phyloP scores from a whole-genome alignment of 2,113 vertebrate species.

The Eurypyga helias region DNA sequence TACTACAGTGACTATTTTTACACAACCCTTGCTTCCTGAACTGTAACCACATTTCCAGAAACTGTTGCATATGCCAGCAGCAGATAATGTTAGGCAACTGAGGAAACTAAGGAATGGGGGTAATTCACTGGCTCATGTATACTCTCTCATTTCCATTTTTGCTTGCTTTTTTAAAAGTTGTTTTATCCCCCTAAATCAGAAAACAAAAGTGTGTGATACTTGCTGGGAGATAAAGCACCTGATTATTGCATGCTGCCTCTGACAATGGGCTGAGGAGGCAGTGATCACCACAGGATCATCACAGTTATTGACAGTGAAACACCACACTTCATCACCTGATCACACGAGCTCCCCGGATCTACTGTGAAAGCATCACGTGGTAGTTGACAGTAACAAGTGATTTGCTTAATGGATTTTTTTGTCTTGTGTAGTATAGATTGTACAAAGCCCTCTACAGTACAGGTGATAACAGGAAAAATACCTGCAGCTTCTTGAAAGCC shows the following conservation, averaged over 20 bases:
- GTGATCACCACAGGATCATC: neutral
- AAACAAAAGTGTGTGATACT: neutral
- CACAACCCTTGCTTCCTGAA: constrained; percentile 23
- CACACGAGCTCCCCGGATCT: neutral
- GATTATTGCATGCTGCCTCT: neutral
- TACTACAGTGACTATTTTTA: constrained; percentile 23
- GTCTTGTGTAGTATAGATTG: neutral
- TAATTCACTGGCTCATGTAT: neutral
- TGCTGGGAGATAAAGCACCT: neutral
- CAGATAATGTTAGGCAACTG: neutral
- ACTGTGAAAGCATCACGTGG: neutral
- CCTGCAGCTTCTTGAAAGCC: neutral
- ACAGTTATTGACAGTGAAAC: neutral
- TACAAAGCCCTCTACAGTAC: neutral
- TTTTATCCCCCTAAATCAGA: neutral
- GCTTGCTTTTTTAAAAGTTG: neutral
- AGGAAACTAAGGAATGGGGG: neutral
- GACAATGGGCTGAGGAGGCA: neutral
- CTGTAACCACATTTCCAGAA: constrained; percentile 2
- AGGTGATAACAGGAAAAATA: neutral
- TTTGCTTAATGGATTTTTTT: neutral
- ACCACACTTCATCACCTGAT: neutral
- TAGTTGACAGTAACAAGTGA: neutral
- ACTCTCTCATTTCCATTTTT: neutral
- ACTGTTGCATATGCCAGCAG: neutral